Base-by-base conservation (phyloP, 1,140 invertebrate genomes). In the Theocolax elegans region DNA sequence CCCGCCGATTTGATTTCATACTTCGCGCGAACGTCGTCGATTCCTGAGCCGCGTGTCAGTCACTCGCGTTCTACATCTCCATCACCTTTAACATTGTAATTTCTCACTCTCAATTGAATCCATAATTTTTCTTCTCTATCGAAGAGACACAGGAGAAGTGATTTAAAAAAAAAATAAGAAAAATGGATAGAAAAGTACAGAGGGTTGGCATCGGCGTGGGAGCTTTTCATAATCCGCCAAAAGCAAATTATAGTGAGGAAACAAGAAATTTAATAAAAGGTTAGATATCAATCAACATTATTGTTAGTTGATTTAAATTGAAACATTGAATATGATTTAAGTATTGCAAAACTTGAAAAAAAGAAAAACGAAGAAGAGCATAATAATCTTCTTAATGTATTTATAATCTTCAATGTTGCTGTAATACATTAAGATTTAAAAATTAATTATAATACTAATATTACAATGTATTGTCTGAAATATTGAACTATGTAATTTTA, bases 211-310 rank as follows among this genome's bases (percentile, higher is more conserved):
- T 83, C 1, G 84, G 83, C 1, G 77, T 77, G 8, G 81, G 80
- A 4, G 78, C 82, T 31, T 80, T 86, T 73, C 80, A 83, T 31
- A 80, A 86, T 71, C 77, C 81, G 1, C 77, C 81, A 0, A 80
- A 78, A 77, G 80, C 79, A 1, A 77, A 77, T 42, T 87, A 87
- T 29, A 87, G 85, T 67, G 80, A 82, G 10, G 83, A 85, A 51
- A 87, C 85, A 6, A 79, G 76, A 73, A 76, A 80, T 67, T 64
- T 87, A 1, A 79, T 87, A 2, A 82, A 85, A 79, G 67, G 85
- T 86, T 72, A 63, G 75, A 48, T 27, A 67, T 27, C 8, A 42
- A 21, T 31, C 15, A 17, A 53, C 1, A 2, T 8, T 29, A 27
- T 23, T 53, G 1, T n/a, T 23, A 25, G 12, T 42, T 42, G n/a